Percentiles rank a stretch among this genome's conserved stretches.
Conservation (phyloP, 2,888 invertebrate genomes). For the Agrochola macilenta region DNA sequence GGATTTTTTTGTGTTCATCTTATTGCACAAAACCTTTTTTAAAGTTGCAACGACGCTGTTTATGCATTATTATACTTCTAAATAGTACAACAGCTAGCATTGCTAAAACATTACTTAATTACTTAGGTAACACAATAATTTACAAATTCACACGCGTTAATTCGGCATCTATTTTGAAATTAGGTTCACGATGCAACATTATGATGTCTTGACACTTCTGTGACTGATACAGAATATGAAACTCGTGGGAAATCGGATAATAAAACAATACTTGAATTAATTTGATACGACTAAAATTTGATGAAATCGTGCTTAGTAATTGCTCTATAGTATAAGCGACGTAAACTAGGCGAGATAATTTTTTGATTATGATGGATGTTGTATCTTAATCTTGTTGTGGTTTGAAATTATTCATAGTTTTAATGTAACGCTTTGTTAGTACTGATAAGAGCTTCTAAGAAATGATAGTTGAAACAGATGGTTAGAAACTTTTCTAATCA, state of each 20-base stretch:
- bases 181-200: conserved; percentile 49
- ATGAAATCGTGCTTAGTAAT: conserved; percentile 60
- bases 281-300: conserved; percentile 45
- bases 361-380: conserved; percentile 31
- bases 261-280: conserved; percentile 54
- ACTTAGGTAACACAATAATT: conserved; percentile 54
- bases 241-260: conserved; percentile 61
- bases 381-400: conserved; percentile 4
- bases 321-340: conserved; percentile 14
- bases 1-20: background rate
- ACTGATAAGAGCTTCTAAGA: background rate
- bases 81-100: conserved; percentile 21
- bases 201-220: conserved; percentile 53
- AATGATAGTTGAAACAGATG: background rate
- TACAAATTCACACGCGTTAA: conserved; percentile 62
- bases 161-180: conserved; percentile 59
- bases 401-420: conserved; percentile 6
- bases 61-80: conserved; percentile 22
- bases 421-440: conserved; percentile 9
- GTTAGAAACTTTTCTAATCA: background rate
- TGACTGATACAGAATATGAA: conserved; percentile 52
- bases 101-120: conserved; percentile 37
- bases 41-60: background rate
- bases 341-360: conserved; percentile 35
- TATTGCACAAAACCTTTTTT: background rate